phyloP scores from a whole-genome alignment of 2,113 vertebrate species.

The Podarcis raffonei region DNA sequence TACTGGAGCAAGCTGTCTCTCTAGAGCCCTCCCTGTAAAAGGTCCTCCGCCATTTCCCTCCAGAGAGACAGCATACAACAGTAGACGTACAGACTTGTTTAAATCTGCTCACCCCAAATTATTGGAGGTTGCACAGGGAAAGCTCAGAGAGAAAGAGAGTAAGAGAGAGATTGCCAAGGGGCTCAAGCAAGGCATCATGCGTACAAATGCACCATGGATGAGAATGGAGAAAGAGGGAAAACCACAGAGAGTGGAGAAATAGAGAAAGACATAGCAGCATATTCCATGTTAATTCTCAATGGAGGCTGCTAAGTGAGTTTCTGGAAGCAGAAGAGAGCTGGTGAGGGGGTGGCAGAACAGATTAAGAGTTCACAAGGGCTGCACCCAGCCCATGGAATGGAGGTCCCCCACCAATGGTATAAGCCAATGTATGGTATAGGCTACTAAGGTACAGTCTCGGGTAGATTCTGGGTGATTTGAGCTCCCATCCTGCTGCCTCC shows the following conservation, averaged over 20 bases:
- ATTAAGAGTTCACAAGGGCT: neutral
- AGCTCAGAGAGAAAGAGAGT: neutral
- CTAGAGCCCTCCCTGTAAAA: neutral
- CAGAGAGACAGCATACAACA: neutral
- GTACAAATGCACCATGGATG: neutral
- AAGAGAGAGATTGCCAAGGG: too few relatives aligned
- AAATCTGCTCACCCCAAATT: neutral
- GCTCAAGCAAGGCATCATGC: neutral
- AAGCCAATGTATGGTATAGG: neutral
- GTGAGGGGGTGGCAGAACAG: neutral
- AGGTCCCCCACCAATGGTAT: neutral
- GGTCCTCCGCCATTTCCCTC: neutral
- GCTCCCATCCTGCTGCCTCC: neutral
- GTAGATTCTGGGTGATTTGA: neutral
- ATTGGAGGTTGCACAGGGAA: neutral
- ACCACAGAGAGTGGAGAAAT: neutral
- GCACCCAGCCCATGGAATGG: neutral
- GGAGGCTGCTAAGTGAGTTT: neutral
- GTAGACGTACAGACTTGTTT: neutral
- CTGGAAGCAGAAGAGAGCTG: neutral
- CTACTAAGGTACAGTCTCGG: neutral
- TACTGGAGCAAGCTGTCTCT: neutral
- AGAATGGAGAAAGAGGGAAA: neutral
- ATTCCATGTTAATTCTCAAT: neutral
- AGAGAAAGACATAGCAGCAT: neutral